Conservation (phyloP, 2,888 invertebrate species). For the Cantharis rufa region DNA sequence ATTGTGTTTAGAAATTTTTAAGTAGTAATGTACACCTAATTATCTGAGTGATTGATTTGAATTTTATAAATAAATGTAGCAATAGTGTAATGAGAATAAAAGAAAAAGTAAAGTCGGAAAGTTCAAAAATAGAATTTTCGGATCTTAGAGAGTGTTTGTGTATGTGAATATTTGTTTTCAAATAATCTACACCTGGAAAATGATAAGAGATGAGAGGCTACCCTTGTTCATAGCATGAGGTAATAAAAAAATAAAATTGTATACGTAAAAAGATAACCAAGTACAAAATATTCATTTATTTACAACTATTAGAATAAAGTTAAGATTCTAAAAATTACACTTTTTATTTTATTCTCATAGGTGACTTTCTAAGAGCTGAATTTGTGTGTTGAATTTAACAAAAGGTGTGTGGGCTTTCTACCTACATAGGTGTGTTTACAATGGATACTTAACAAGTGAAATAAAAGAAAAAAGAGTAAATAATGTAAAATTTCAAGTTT, state of each 20-base stretch:
- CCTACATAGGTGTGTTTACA: neutral
- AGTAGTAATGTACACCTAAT: too few relatives aligned
- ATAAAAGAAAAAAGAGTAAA: neutral
- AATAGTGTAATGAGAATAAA: neutral
- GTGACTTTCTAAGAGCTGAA: neutral
- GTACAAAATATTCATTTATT: neutral
- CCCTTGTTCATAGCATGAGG: neutral
- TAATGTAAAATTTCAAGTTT: neutral
- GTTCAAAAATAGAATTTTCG: neutral
- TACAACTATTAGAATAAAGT: neutral
- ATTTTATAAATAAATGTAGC: too few relatives aligned
- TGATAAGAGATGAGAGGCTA: neutral
- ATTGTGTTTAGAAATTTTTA: too few relatives aligned
- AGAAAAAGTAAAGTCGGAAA: neutral
- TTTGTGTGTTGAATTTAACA: neutral
- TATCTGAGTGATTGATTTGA: too few relatives aligned
- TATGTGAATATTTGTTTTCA: neutral
- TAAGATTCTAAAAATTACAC: neutral
- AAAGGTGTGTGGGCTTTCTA: neutral
- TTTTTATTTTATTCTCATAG: neutral
- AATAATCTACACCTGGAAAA: neutral
- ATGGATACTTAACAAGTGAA: neutral
- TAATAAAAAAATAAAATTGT: neutral
- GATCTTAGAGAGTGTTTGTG: neutral
- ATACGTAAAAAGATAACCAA: neutral